Conservation (phyloP, 2,113 vertebrate genomes). For the Eulemur rufifrons region DNA sequence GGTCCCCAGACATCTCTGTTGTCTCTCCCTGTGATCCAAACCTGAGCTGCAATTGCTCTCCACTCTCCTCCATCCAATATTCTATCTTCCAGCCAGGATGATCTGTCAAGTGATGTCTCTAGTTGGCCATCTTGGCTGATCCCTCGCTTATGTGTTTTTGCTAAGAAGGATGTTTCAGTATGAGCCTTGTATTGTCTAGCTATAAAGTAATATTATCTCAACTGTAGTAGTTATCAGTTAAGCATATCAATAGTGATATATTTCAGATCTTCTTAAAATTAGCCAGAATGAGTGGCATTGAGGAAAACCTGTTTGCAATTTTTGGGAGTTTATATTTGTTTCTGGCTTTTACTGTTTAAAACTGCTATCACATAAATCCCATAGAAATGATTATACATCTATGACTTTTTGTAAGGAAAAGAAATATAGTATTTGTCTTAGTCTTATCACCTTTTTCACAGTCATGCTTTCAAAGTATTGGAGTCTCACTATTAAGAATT, state of each 20-base stretch:
- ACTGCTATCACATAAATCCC: background rate
- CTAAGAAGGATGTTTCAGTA: background rate
- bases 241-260: background rate
- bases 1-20: too few relatives aligned
- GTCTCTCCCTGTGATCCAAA: too few relatives aligned
- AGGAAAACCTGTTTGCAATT: background rate
- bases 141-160: background rate
- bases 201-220: background rate
- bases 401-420: background rate
- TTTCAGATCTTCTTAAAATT: background rate
- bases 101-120: too few relatives aligned
- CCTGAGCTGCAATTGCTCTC: too few relatives aligned
- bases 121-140: too few relatives aligned
- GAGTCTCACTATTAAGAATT: conserved; percentile 1
- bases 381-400: background rate
- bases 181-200: background rate
- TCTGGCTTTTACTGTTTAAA: background rate
- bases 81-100: too few relatives aligned
- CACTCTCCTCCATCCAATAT: too few relatives aligned
- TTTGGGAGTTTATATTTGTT: background rate
- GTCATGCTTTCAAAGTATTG: background rate
- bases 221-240: background rate
- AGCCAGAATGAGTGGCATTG: background rate
- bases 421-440: background rate
- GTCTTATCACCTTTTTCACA: background rate